Evolutionary conservation across 2,888 invertebrate genomes (phyloP), one percentile per base, ranked within the genome.

Genomic region (Brassicogethes aeneus): DNA sequence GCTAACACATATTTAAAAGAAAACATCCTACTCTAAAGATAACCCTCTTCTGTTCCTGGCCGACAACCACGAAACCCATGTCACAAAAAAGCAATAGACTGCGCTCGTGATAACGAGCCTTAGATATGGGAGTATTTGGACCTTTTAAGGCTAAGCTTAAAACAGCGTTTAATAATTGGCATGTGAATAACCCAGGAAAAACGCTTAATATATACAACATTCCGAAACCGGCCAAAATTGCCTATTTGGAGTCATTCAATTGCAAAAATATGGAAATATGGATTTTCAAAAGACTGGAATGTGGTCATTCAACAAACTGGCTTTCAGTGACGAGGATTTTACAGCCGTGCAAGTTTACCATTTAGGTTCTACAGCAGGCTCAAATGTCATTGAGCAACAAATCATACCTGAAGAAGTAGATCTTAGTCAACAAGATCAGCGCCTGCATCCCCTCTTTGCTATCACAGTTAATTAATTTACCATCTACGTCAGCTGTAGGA

Each of bases 101-200:
- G 50, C 53, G 51, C 53, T 17, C 56, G 54, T 47, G 55, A 56
- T 37, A 53, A 59, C 47, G 60, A 45, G 60, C 60, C 14, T 38
- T 60, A 15, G 56, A 54, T 41, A 39, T 45, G 5, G 36, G 50
- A 16, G 55, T 62, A 2, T 56, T 48, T 48, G 53, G 53, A 3
- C 53, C 60, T 10, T 55, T 61, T 36, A 62, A 61, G 41, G 43
- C 45, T n/a, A 54, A 51, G 8, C 50, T 50, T 32, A 46, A 49
- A 37, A 44, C 39, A 17, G 47, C 45, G 5, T 48, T 42, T 15
- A 46, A 53, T 36, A 37, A 42, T 10, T 61, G 54, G 53, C 38
- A 53, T 43, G 36, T 43, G 3, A 45, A 41, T 14, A 51, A 61
- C 46, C 55, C 58, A 29, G 57, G 59, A 8, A 52, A 48, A 44